Evolutionary conservation across 2,888 invertebrate genomes (phyloP).

Genomic region (Arge pagana): DNA sequence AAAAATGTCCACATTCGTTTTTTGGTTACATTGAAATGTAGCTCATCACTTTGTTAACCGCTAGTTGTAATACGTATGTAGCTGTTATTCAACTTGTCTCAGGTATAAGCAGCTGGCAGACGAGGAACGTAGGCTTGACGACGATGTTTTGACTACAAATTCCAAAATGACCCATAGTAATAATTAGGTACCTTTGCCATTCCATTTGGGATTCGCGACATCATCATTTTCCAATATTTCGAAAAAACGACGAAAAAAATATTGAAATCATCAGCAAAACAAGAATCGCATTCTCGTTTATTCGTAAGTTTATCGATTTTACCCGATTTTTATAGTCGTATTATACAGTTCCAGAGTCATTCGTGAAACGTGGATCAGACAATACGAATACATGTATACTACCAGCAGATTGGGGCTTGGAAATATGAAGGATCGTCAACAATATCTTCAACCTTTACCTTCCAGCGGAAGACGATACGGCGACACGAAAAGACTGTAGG

Average conservation of each 20-base stretch:
- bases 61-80: no score
- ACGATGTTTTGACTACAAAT: constrained; percentile 62
- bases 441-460: constrained; percentile 64
- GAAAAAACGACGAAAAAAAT: constrained; percentile 66
- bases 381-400: constrained; percentile 68
- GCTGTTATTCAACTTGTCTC: no score
- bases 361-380: constrained; percentile 65
- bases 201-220: neutral
- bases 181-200: constrained; percentile 24
- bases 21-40: no score
- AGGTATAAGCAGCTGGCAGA: constrained; percentile 65
- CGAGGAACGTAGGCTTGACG: constrained; percentile 65
- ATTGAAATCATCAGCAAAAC: constrained; percentile 52
- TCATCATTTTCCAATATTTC: no score
- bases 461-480: constrained; percentile 66
- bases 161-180: constrained; percentile 61
- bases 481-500: no score
- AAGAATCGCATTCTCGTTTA: neutral
- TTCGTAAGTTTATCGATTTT: neutral
- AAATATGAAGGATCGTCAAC: constrained; percentile 66
- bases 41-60: no score
- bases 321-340: neutral
- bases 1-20: no score
- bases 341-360: constrained; percentile 58
- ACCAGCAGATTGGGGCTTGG: constrained; percentile 66